Conservation (phyloP, 2,888 invertebrate species). For the Rhamnusium bicolor region DNA sequence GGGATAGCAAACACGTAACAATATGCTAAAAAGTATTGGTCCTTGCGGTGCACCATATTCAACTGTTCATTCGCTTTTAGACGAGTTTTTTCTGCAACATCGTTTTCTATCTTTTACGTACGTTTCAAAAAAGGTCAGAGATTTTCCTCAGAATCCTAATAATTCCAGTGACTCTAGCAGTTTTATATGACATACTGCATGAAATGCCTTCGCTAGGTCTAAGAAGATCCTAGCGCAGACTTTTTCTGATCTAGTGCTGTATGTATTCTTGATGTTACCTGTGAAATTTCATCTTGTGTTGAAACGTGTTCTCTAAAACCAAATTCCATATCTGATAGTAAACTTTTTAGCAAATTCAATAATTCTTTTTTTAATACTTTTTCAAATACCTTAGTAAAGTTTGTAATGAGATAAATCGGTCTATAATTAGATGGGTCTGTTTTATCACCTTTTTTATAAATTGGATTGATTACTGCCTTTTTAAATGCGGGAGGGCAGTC, state of each 20-base stretch:
- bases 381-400: not conserved
- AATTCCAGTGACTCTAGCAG: not conserved
- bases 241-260: not conserved
- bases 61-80: no score
- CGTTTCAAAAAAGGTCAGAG: no score
- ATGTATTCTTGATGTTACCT: not conserved
- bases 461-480: not conserved
- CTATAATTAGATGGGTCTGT: not conserved
- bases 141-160: no score
- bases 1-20: no score
- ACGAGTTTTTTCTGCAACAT: no score
- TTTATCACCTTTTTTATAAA: conserved; percentile 4
- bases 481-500: not conserved
- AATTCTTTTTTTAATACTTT: not conserved
- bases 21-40: no score
- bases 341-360: not conserved
- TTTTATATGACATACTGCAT: not conserved
- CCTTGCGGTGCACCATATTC: no score
- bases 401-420: not conserved
- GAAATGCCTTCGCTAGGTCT: not conserved
- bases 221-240: not conserved
- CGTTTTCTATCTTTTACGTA: no score
- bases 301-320: not conserved
- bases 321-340: not conserved
- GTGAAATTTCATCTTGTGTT: not conserved